phyloP scores from a whole-genome alignment of 2,888 invertebrate species.

The Dryocosmus kuriphilus region DNA sequence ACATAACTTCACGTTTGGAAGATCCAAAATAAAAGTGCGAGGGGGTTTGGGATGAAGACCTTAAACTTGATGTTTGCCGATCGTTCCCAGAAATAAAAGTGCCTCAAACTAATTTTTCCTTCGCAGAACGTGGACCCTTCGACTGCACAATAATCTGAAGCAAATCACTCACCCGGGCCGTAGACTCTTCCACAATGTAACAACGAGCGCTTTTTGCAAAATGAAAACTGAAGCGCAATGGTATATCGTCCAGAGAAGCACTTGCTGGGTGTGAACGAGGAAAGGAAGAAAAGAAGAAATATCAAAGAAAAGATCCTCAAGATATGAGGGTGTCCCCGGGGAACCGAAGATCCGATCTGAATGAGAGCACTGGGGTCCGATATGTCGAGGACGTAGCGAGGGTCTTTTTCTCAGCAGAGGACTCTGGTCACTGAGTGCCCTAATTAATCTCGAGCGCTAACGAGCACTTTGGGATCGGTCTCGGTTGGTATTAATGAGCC shows the following conservation, averaged over 20 bases:
- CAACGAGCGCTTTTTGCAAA: background rate
- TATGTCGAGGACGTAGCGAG: slow-evolving; percentile 38
- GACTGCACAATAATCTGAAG: background rate
- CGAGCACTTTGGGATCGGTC: slow-evolving; percentile 47
- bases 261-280: background rate
- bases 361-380: slow-evolving; percentile 40
- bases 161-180: slow-evolving; percentile 7
- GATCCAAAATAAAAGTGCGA: background rate
- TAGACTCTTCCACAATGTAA: background rate
- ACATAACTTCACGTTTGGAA: background rate
- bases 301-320: slow-evolving; percentile 15
- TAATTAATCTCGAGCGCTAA: slow-evolving; percentile 60
- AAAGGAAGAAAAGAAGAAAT: slow-evolving; percentile 7
- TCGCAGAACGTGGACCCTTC: slow-evolving; percentile 1
- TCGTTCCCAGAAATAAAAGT: slow-evolving; percentile 15
- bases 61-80: background rate
- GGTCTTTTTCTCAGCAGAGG: slow-evolving; percentile 41
- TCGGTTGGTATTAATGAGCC: slow-evolving; percentile 26
- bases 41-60: background rate
- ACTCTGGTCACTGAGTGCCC: slow-evolving; percentile 49
- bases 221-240: slow-evolving; percentile 29
- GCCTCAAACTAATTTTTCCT: slow-evolving; percentile 17
- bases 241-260: background rate
- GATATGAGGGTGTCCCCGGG: slow-evolving; percentile 4
- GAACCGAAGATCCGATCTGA: slow-evolving; percentile 2